Evolutionary conservation across 2,797 vertebrate species (phyloP).

Genomic region (Sebastes ruberrimus): DNA sequence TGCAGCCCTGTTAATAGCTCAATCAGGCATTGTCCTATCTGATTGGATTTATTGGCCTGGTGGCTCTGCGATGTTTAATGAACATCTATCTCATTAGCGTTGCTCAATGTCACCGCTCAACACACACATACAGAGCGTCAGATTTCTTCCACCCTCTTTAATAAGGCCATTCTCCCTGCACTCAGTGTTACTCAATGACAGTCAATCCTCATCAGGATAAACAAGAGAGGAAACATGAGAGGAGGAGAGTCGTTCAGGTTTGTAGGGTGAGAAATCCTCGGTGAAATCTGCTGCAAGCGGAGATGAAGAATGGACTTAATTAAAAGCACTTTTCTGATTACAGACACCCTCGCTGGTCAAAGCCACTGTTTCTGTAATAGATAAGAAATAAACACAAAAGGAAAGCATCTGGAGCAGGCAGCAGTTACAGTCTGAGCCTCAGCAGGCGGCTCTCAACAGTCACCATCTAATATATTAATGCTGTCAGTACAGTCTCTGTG

Average conservation of each 20-base stretch:
- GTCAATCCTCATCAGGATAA: constrained; percentile 69
- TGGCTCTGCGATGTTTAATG: constrained; percentile 75
- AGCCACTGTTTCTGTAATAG: constrained; percentile 45
- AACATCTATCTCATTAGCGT: constrained; percentile 80
- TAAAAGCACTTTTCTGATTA: constrained; percentile 65
- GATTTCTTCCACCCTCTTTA: constrained; percentile 61
- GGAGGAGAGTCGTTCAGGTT: constrained; percentile 42
- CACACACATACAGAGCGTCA: constrained; percentile 37
- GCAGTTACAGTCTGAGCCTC: constrained; percentile 67
- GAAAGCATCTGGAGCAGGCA: constrained; percentile 58
- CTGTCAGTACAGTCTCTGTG: constrained; percentile 83
- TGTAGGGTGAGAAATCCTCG: constrained; percentile 49
- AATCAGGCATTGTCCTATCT: constrained; percentile 75
- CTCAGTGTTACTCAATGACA: constrained; percentile 69
- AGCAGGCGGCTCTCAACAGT: constrained; percentile 77
- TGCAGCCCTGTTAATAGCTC: constrained; percentile 73
- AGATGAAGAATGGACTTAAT: constrained; percentile 65
- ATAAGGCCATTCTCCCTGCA: constrained; percentile 68
- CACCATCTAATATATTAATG: constrained; percentile 84
- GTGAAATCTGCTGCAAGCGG: constrained; percentile 41
- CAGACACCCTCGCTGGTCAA: constrained; percentile 27
- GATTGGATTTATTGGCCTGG: constrained; percentile 80
- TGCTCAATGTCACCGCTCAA: constrained; percentile 67
- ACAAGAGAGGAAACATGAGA: constrained; percentile 68
- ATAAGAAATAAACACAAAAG: constrained; percentile 54